Evolutionary conservation across 2,888 invertebrate genomes (phyloP), one percentile per base, ranked within the genome.

Genomic region (Desoria tigrina): DNA sequence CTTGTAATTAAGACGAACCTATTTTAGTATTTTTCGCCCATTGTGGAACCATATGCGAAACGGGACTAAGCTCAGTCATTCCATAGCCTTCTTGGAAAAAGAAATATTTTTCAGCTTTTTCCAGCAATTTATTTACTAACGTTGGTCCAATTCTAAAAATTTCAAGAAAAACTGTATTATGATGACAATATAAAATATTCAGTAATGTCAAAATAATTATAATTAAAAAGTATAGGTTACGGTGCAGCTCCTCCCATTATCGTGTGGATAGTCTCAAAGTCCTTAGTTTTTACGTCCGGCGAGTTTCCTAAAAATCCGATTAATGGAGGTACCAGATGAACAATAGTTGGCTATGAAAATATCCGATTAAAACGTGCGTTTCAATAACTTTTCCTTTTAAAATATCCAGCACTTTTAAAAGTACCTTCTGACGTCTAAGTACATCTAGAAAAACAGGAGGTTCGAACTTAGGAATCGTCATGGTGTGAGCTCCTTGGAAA

Each of bases 391-490:
- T 32, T 32, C 32, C 32, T n/a, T n/a, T n/a, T 32, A 32, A 32
- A 32, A 4, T 32, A 7, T 32, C 11, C 11, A 32, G 6, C 6
- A 32, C 32, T 32, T 32, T 32, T 32, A 21, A 32, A 49, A 68
- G 32, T 65, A 82, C 83, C 78, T 83, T 81, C 78, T 86, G 86
- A 74, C 85, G 83, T n/a, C 81, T 79, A 24, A 89, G 78, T 60
- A 86, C 85, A 76, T 85, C 85, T 2, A 90, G 81, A 79, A 89
- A 90, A 72, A 86, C 85, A 73, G 88, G 87, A 2, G 89, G 88
- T 0, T 88, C 86, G 77, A 90, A 90, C 77, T 80, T 57, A 0
- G 89, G 88, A 74, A 90, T 82, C 0, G 87, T 85, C 2, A 89
- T 82, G 4, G 88, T 65, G 69, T 87, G 87, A 21, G 83, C 82